Percentiles rank a stretch among this genome's conserved stretches.
Evolutionary conservation across 2,113 vertebrate genomes (phyloP).

Genomic region (Australoheros scitulus): DNA sequence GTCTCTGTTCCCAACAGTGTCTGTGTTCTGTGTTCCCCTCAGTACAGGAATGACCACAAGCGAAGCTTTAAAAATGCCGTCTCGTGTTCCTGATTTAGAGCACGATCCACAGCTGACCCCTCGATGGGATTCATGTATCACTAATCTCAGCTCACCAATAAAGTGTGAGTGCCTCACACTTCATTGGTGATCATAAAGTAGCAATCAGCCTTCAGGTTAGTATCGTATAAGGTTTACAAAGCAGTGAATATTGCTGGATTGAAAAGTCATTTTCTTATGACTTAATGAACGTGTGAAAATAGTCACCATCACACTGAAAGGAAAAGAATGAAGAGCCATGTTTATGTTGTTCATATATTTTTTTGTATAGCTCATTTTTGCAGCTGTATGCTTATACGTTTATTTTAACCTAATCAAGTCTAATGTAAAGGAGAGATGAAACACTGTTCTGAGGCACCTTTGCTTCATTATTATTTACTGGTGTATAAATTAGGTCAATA

Average conservation of each 20-base stretch:
- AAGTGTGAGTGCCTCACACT: neutral
- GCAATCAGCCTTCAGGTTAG: neutral
- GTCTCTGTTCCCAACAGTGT: neutral
- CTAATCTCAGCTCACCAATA: slow-evolving; percentile 14
- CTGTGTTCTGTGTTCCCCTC: neutral
- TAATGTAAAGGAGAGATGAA: neutral
- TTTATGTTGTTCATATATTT: neutral
- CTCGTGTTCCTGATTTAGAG: slow-evolving; percentile 57
- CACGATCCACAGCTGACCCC: slow-evolving; percentile 10
- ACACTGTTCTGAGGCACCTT: neutral
- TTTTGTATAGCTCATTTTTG: neutral
- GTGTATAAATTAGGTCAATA: neutral
- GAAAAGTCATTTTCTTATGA: neutral
- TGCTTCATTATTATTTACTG: neutral
- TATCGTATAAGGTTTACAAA: neutral
- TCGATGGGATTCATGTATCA: slow-evolving; percentile 42
- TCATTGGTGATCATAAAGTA: neutral
- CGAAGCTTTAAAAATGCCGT: slow-evolving; percentile 3
- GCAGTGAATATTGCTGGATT: neutral
- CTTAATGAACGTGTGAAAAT: neutral
- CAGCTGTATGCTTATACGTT: neutral
- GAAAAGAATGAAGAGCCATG: neutral
- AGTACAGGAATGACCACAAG: neutral
- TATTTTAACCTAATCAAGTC: neutral
- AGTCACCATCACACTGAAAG: neutral